Conservation (phyloP, 1,140 invertebrate species). For the Nebria ingens region DNA sequence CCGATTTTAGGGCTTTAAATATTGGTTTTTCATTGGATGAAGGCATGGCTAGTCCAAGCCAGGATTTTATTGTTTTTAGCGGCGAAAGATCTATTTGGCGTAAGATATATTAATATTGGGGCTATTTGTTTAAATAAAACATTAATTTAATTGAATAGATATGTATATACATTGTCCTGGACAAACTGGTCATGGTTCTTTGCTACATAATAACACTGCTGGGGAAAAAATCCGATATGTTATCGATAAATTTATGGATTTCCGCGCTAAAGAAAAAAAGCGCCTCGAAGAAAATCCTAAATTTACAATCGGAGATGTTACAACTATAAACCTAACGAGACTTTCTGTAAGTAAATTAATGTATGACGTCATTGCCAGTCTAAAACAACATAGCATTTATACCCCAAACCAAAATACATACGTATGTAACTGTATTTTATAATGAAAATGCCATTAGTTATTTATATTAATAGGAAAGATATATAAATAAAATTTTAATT, state of each 20-base stretch:
- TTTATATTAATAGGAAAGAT: no score
- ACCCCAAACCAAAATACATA: no score
- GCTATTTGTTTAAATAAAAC: background rate
- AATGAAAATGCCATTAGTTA: no score
- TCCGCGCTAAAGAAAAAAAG: conserved; percentile 53
- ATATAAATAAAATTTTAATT: no score
- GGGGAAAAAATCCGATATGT: conserved; percentile 70
- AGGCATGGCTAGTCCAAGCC: conserved; percentile 54
- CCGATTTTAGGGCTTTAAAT: conserved; percentile 69
- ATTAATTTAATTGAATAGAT: conserved; percentile 29
- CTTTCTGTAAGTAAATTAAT: no score
- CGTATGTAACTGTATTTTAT: no score
- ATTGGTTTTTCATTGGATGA: conserved; percentile 84
- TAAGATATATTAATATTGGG: conserved; percentile 27
- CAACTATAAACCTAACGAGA: conserved; percentile 74
- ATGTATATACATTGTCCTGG: conserved; percentile 56
- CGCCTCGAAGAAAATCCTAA: conserved; percentile 51
- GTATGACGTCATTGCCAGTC: no score
- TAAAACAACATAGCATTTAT: no score
- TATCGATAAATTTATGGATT: conserved; percentile 62
- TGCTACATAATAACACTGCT: conserved; percentile 65
- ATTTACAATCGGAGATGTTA: conserved; percentile 68
- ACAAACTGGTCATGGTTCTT: conserved; percentile 76
- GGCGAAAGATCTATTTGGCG: conserved; percentile 63
- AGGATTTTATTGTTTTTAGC: conserved; percentile 59